Base-by-base conservation (phyloP, 2,888 invertebrate genomes). In the Lycaena phlaeas region DNA sequence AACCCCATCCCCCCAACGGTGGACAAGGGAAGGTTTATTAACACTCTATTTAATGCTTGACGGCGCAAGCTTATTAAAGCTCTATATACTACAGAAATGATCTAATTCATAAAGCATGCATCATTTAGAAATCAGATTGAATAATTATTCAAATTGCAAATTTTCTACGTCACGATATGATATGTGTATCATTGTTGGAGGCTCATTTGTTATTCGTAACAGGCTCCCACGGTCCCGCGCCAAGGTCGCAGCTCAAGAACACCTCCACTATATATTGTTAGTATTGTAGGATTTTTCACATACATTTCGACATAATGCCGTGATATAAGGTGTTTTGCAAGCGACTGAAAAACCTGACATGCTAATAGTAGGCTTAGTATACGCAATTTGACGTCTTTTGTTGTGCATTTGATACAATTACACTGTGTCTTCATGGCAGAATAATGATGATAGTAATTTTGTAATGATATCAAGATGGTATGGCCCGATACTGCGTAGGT, bases 301-400 rank as follows among this genome's bases (percentile, higher is more conserved):
- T 34, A 34, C 49, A 53, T 76, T 68, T 62, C 70, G 56, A 66
- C 61, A 75, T 49, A 46, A 75, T 49, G 46, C 73, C 73, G 74
- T 72, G 60, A 53, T 64, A 53, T 58, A 65, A 65, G 56, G 57
- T 61, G 64, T 43, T 40, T 47, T 30, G 41, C 45, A 48, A 46
- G 34, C 17, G 37, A 26, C n/a, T 36, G 29, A 44, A 40, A 42
- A 47, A 40, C 11, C 34, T 34, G 22, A 22, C 34, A 34, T 12
- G 18, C 22, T 34, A 34, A 34, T 34, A 5, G 22, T 22, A 34
- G 34, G 34, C 34, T 22, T 22, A 31, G 34, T 34, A 12, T 22
- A 22, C 22, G 22, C 22, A 22, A 22, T n/a, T n/a, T 22, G 22
- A 2, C 5, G 22, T 22, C 22, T 22, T 22, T 22, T 22, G 22